phyloP scores from a whole-genome alignment of 2,888 invertebrate genomes.

The Ormia ochracea region DNA sequence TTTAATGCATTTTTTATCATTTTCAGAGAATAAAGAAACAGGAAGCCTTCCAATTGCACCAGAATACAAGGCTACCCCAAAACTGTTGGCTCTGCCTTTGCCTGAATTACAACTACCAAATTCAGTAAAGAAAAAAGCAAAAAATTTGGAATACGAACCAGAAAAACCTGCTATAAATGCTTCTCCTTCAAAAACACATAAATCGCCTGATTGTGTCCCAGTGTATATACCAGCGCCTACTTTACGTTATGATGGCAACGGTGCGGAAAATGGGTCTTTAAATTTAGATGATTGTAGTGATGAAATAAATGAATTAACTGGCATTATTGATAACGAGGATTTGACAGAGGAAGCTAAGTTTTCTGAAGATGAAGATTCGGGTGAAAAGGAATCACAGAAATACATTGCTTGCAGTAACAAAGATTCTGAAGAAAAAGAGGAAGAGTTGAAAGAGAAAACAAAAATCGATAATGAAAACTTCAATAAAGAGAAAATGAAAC shows the following conservation, averaged over 20 bases:
- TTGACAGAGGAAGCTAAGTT: slow-evolving; percentile 31
- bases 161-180: slow-evolving; percentile 75
- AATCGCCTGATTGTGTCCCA: slow-evolving; percentile 65
- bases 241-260: slow-evolving; percentile 5
- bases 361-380: slow-evolving; percentile 18
- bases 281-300: slow-evolving; percentile 67
- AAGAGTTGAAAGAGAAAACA: neutral
- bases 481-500: slow-evolving; percentile 15
- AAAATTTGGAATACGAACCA: slow-evolving; percentile 75
- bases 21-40: slow-evolving; percentile 67
- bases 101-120: slow-evolving; percentile 66
- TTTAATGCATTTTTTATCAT: neutral
- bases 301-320: slow-evolving; percentile 66
- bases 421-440: neutral
- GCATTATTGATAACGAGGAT: slow-evolving; percentile 63
- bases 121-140: slow-evolving; percentile 67
- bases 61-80: slow-evolving; percentile 74
- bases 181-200: slow-evolving; percentile 64
- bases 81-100: slow-evolving; percentile 71
- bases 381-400: slow-evolving; percentile 4
- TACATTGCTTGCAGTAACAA: neutral
- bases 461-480: neutral
- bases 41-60: slow-evolving; percentile 63
- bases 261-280: slow-evolving; percentile 38
- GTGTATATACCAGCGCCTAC: slow-evolving; percentile 72